Base-by-base conservation (phyloP, 2,113 vertebrate genomes). In the Oreocharis arfaki region DNA sequence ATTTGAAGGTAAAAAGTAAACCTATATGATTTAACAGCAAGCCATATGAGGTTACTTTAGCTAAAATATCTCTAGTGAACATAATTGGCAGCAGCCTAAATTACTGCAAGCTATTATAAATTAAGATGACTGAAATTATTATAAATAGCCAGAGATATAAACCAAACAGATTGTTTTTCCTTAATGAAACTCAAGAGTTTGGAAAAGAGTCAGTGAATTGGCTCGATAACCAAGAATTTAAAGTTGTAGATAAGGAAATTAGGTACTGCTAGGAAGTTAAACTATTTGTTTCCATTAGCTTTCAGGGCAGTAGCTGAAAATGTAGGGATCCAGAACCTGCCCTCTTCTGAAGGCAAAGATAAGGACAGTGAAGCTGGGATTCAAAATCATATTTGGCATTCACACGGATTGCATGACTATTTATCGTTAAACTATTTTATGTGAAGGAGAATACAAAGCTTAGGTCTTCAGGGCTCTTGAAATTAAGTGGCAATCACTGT, bases 91-190 rank as follows among this genome's bases (percentile, higher is more conserved):
- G 70, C 14, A 91, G 32, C 52, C 63, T 69, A 73, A 92, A 89
- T 93, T 93, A 56, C 81, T 82, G 42, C 53, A 69, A 80, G 84
- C 65, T 85, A 56, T 68, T 81, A 68, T 82, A 87, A 94, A 95
- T 85, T 50, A 87, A 46, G 73, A 89, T 68, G 44, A 35, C 65
- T 93, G 26, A 76, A 84, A 69, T 68, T 6, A 89, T 89, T 93
- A 93, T 63, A 84, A 94, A 82, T 91, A 93, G 46, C 26, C 32
- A 73, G 83, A 91, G 26, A 41, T 65, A 76, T 65, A 89, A 91
- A 92, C 28, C 10, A 87, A 81, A 52, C 41, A 44, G 8, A 20
- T n/a, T 46, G 24, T 46, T 75, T 78, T 71, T 30, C 28, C 37
- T 68, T 84, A 46, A 71, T 42, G 50, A 88, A 92, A 67, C 12